Conservation (phyloP, 2,113 vertebrate species). For the Daphoenositta chrysoptera region DNA sequence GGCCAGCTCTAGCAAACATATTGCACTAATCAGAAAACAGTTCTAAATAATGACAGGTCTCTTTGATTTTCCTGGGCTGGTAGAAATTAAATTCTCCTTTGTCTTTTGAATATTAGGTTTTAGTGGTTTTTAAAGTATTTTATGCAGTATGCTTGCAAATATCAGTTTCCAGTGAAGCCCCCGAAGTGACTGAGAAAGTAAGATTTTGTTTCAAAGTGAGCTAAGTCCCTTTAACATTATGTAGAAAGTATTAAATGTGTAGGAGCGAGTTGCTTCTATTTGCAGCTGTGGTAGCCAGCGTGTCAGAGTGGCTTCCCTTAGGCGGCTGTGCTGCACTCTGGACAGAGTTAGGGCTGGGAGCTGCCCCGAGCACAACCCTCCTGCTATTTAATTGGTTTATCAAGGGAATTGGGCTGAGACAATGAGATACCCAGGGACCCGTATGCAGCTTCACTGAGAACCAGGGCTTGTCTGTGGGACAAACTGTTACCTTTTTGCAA, state of each 20-base stretch:
- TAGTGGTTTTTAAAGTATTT: neutral
- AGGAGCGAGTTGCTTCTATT: neutral
- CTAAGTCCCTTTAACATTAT: neutral
- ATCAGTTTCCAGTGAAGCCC: neutral
- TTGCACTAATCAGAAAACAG: conserved; percentile 9
- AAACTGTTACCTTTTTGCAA: neutral
- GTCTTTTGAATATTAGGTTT: neutral
- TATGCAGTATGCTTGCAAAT: neutral
- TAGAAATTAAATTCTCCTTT: neutral
- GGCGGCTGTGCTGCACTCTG: fast-evolving
- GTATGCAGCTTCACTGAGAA: neutral
- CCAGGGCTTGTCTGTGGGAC: neutral
- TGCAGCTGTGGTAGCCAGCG: fast-evolving
- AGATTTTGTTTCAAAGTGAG: neutral
- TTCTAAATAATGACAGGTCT: conserved; percentile 3
- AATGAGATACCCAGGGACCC: neutral
- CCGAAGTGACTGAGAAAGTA: neutral
- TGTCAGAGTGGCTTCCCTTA: neutral
- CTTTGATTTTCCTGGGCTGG: neutral
- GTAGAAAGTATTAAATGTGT: neutral
- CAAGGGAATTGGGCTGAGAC: neutral
- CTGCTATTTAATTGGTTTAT: neutral
- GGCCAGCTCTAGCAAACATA: neutral
- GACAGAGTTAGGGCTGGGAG: neutral
- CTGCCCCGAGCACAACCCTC: neutral